Percentiles rank a stretch among this genome's conserved stretches.
Conservation (phyloP, 2,113 vertebrate species). For the Hemichromis elongatus region DNA sequence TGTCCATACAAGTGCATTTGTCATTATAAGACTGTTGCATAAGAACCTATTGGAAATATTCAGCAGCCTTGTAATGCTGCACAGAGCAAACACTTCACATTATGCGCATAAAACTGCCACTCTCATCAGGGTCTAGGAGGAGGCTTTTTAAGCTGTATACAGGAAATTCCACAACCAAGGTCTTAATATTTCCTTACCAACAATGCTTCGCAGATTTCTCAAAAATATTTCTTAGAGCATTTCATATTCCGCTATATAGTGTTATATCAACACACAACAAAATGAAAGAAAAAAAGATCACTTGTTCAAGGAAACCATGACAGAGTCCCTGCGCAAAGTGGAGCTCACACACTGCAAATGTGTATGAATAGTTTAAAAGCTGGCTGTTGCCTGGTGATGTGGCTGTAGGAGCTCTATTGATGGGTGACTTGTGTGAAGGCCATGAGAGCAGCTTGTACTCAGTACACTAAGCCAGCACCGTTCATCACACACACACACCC, state of each 20-base stretch:
- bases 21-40: neutral
- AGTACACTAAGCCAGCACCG: slow-evolving; percentile 33
- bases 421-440: slow-evolving; percentile 35
- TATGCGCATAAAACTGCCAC: neutral
- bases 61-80: neutral
- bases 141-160: neutral
- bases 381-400: slow-evolving; percentile 43
- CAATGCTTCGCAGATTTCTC: neutral
- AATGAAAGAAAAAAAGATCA: neutral
- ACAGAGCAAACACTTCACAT: slow-evolving; percentile 16
- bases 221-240: neutral
- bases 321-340: neutral
- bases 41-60: neutral
- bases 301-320: neutral
- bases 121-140: neutral
- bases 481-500: slow-evolving; percentile 1
- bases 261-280: neutral
- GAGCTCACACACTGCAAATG: neutral
- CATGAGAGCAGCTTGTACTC: slow-evolving; percentile 58
- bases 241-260: neutral
- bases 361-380: neutral
- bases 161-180: slow-evolving; percentile 4
- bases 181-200: neutral
- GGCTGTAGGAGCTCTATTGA: slow-evolving; percentile 19
- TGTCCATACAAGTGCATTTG: neutral